Conservation (phyloP, 2,113 vertebrate species). For the Arenaria interpres region DNA sequence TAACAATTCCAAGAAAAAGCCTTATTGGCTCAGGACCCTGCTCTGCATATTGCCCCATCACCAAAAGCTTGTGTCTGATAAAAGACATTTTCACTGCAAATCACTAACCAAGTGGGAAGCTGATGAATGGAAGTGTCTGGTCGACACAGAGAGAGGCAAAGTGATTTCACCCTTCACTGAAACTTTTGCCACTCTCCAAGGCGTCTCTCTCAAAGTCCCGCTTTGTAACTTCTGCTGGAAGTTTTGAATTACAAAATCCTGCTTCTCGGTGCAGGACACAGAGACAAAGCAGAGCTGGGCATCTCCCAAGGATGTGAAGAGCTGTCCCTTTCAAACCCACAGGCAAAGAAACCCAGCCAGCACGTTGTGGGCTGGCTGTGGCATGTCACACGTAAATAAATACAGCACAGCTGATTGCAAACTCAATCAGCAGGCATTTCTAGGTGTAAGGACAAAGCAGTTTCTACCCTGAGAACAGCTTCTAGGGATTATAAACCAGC, state of each 20-base stretch:
- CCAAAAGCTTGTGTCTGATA: neutral
- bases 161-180: neutral
- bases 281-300: neutral
- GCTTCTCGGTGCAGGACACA: neutral
- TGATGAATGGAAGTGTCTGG: neutral
- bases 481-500: neutral
- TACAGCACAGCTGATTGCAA: neutral
- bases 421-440: neutral
- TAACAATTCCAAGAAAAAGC: neutral
- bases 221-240: neutral
- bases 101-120: neutral
- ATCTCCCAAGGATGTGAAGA: neutral
- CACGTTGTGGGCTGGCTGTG: neutral
- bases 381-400: rapidly evolving
- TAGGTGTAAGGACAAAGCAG: neutral
- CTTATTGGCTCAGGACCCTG: neutral
- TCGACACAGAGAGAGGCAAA: neutral
- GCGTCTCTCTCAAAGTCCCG: neutral
- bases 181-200: neutral
- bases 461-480: neutral
- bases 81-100: neutral
- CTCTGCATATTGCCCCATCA: neutral
- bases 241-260: neutral
- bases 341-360: neutral
- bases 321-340: neutral